Conservation (phyloP, 2,888 invertebrate species). For the Autographa pulchrina region DNA sequence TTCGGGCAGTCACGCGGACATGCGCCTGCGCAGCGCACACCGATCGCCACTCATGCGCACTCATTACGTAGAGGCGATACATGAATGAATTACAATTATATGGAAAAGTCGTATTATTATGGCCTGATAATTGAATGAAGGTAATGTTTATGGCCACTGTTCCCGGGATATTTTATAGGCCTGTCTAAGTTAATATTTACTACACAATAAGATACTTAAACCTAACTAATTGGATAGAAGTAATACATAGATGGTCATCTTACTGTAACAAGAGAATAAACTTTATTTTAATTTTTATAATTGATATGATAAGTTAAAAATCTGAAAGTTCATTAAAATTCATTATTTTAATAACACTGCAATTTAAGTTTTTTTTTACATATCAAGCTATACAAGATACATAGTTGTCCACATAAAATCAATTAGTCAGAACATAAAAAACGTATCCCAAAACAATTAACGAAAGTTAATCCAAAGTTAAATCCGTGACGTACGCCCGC, state of each 20-base stretch:
- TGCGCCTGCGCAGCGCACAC: conserved; percentile 31
- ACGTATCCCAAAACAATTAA: conserved; percentile 83
- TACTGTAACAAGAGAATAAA: background rate
- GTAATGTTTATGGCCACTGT: conserved; percentile 10
- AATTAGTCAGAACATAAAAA: conserved; percentile 71
- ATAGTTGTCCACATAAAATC: conserved; percentile 62
- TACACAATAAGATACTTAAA: background rate
- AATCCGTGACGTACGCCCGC: conserved; percentile 86
- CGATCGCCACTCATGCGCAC: conserved; percentile 25
- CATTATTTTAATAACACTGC: background rate
- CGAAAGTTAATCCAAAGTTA: conserved; percentile 80
- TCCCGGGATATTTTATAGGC: background rate
- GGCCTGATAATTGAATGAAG: conserved; percentile 25
- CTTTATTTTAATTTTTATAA: background rate
- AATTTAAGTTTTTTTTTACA: background rate
- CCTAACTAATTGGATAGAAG: background rate
- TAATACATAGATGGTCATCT: background rate
- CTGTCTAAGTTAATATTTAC: background rate
- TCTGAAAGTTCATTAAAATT: background rate
- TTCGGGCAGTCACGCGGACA: conserved; percentile 63
- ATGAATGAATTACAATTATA: conserved; percentile 60
- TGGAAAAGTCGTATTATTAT: conserved; percentile 31
- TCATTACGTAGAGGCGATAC: conserved; percentile 56
- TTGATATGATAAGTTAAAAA: background rate
- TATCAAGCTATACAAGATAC: conserved; percentile 14